Base-by-base conservation (phyloP, 2,888 invertebrate genomes). In the Chouioia cunea region DNA sequence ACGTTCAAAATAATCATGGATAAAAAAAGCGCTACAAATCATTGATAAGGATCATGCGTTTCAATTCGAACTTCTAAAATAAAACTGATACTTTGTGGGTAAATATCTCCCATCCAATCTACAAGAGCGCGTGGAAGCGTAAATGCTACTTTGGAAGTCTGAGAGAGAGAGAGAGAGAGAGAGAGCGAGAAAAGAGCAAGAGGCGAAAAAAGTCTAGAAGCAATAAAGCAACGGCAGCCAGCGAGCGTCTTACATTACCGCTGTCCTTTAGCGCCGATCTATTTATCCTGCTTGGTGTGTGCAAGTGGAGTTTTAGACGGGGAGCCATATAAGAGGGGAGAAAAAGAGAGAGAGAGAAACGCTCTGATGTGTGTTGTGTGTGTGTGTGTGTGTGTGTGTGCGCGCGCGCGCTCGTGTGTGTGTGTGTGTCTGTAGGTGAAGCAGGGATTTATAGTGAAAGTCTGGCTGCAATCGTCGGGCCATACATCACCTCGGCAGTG, bases 381-480 rank as follows among this genome's bases (percentile, higher is more conserved):
- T n/a, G n/a, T n/a, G n/a, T n/a, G n/a, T n/a, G n/a, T n/a, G n/a
- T n/a, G n/a, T n/a, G n/a, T n/a, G n/a, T n/a, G n/a, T n/a, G n/a
- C n/a, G n/a, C n/a, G n/a, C n/a, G n/a, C n/a, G n/a, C n/a, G n/a
- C n/a, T n/a, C n/a, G n/a, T n/a, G n/a, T n/a, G n/a, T n/a, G n/a
- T n/a, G n/a, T n/a, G n/a, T n/a, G n/a, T n/a, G 36, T 36, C 10
- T 36, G 36, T 36, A 36, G 36, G 36, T 36, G 36, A 36, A 72
- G 75, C 73, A 67, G 76, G 77, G 77, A 79, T 79, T 79, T 79
- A 79, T 79, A 76, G 79, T 75, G 75, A 73, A 77, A 79, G 79
- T 79, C 79, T 77, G 76, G 76, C 75, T 77, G 79, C 79, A 79
- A 79, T 78, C 78, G 78, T 76, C 77, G 74, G 74, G 74, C 74